A percentile compares a stretch with the other conserved stretches of the same genome.
These are phyloP conservation scores for Parasteatoda tepidariorum DNA, from an alignment of 1,140 invertebrate genomes.

Conservation along the genomic window DNA sequence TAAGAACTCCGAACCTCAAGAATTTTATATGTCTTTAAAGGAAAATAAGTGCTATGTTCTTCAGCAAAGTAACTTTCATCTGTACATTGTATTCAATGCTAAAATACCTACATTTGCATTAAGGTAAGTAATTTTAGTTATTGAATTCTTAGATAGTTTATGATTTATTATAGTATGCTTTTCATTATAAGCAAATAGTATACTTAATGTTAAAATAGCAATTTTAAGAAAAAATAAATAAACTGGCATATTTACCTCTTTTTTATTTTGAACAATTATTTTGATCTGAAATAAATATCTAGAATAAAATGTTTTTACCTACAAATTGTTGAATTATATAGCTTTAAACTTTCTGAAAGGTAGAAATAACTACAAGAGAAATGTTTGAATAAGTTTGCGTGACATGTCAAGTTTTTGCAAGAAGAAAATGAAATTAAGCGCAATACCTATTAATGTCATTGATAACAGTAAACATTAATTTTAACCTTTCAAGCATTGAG, in stretches of 20 bases:
- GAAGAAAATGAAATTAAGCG: too few relatives aligned
- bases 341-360: too few relatives aligned
- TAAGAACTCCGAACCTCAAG: background rate
- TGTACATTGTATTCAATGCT: constrained; percentile 3
- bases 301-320: too few relatives aligned
- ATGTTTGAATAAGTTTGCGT: too few relatives aligned
- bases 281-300: background rate
- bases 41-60: constrained; percentile 29
- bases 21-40: constrained; percentile 31
- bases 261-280: too few relatives aligned
- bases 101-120: constrained; percentile 30
- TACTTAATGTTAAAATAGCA: background rate
- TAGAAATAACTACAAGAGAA: too few relatives aligned
- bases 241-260: background rate
- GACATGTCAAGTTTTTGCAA: too few relatives aligned
- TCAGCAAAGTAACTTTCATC: constrained; percentile 1
- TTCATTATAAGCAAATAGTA: background rate
- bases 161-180: background rate
- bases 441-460: too few relatives aligned
- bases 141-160: too few relatives aligned
- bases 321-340: too few relatives aligned
- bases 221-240: background rate
- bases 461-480: too few relatives aligned
- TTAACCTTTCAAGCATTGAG: too few relatives aligned
- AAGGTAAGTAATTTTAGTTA: background rate